Evolutionary conservation across 35 echinoderm and acorn worm species (phyloP), one percentile per base, ranked within the genome.

Genomic region (Apostichopus californicus): DNA sequence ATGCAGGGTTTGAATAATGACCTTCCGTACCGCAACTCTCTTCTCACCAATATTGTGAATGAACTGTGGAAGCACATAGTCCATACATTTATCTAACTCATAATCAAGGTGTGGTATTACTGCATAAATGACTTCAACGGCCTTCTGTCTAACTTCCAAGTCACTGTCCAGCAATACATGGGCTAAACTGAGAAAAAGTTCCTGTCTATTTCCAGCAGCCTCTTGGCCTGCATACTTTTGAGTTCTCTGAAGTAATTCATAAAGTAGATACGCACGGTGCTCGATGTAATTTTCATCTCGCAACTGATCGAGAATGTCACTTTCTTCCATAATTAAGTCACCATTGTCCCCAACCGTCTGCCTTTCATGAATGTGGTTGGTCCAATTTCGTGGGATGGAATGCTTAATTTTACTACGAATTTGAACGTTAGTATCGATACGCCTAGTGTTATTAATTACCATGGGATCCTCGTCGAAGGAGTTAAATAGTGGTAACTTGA

Each of bases 321-420:
- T 94, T 92, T 99, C 97, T 93, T 99, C 97, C 97, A 99, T 99
- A 90, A 56, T 91, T 98, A 89, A 61, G 26, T 84, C 70, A 92
- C 86, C 86, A 89, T 89, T 20, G 71, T 92, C 54, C 20, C 23
- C 13, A 54, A 24, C 15, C 55, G 17, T 15, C 26, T 55, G 15
- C 10, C 78, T 54, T 46, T 46, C 34, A 46, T 46, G 34, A 46
- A 46, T 46, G 34, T 46, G 34, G 13, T 81, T 25, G 57, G 63
- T 59, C 55, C 81, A 9, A 14, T 85, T 60, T 9, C 20, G 6
- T 60, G 81, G 57, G 15, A 61, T 85, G 21, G 7, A 21, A 10
- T 56, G 58, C 75, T 77, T 9, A 77, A 34, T 14, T 1, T 8
- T 21, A 54, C 13, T 53, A 75, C 12, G 10, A 21, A 54, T 14